These are phyloP conservation scores for Tipula confusa DNA, from an alignment of 2,888 invertebrate species.

Conservation along the genomic window DNA sequence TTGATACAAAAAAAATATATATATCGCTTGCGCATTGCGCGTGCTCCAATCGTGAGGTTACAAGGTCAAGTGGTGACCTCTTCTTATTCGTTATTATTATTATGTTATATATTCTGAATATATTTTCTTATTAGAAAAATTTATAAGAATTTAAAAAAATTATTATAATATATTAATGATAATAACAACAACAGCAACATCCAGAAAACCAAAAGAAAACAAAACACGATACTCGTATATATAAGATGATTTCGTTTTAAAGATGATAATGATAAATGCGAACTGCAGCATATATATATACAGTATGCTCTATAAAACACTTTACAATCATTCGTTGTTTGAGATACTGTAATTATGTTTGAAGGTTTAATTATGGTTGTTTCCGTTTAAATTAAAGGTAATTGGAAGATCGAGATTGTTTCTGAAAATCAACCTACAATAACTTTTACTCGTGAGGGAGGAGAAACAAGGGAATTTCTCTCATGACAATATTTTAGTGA, in stretches of 20 bases:
- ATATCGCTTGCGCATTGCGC: conserved; percentile 34
- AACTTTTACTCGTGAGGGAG: too few species aligned
- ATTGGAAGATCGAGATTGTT: too few species aligned
- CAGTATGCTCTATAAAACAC: too few species aligned
- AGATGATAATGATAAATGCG: background rate
- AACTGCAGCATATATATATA: too few species aligned
- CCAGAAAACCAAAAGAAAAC: background rate
- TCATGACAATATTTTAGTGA: too few species aligned
- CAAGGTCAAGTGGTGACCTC: conserved; percentile 31
- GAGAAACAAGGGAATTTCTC: too few species aligned
- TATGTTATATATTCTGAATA: background rate
- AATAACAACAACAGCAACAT: background rate
- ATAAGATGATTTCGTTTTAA: background rate
- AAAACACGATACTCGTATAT: background rate
- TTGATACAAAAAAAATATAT: background rate
- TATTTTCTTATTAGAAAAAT: conserved; percentile 29
- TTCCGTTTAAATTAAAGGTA: too few species aligned
- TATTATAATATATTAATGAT: background rate
- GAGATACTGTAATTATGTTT: too few species aligned
- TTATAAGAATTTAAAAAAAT: background rate
- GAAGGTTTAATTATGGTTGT: too few species aligned
- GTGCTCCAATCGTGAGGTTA: conserved; percentile 35
- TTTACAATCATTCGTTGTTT: too few species aligned
- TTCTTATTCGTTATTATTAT: conserved; percentile 26
- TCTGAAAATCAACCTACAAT: too few species aligned